Conservation (phyloP, 2,888 invertebrate species). For the Petrolisthes manimaculis region DNA sequence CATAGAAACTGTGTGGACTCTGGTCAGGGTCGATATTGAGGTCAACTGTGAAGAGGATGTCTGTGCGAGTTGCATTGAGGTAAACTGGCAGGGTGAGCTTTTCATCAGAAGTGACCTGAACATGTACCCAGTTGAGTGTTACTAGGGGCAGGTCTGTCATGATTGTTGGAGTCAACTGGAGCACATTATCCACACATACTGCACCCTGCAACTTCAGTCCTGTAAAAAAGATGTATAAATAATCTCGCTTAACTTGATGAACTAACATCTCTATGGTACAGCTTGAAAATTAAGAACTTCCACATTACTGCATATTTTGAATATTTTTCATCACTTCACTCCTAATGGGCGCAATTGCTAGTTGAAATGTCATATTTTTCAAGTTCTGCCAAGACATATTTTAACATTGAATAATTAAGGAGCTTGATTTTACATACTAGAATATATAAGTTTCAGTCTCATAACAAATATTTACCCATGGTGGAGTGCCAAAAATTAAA, state of each 20-base stretch:
- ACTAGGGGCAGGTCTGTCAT: slow-evolving; percentile 93
- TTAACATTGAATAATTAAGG: no score
- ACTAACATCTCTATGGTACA: background rate
- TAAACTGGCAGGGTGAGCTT: slow-evolving; percentile 95
- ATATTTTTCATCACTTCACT: background rate
- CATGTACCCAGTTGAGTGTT: slow-evolving; percentile 84
- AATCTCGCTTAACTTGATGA: background rate
- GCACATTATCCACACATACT: slow-evolving; percentile 88
- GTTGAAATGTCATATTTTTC: no score
- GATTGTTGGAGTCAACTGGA: slow-evolving; percentile 92
- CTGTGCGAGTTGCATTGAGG: slow-evolving; percentile 94
- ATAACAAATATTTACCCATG: no score
- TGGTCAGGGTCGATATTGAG: slow-evolving; percentile 91
- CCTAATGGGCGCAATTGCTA: no score
- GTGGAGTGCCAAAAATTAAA: no score
- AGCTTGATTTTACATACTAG: no score
- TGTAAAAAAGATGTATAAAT: slow-evolving; percentile 38
- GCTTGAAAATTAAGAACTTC: background rate
- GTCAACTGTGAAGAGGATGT: slow-evolving; percentile 94
- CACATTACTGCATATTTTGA: background rate
- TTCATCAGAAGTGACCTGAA: slow-evolving; percentile 72
- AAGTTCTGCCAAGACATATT: no score
- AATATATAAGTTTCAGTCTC: no score
- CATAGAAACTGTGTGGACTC: slow-evolving; percentile 96
- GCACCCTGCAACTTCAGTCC: slow-evolving; percentile 97